Base-by-base conservation (phyloP, 1,140 invertebrate species). In the Oryctes rhinoceros region DNA sequence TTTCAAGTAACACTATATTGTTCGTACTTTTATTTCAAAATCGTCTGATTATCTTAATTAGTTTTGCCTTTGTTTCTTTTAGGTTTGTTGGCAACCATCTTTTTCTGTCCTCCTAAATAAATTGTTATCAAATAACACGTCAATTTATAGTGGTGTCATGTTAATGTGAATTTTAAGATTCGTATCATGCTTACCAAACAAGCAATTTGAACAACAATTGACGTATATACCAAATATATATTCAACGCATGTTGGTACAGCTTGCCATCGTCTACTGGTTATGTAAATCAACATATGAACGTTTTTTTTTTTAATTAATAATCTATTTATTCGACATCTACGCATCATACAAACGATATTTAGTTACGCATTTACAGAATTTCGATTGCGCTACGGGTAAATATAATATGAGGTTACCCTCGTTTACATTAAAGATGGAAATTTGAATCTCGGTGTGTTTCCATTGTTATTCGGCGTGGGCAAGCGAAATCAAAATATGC, bases 391-490 rank as follows among this genome's bases (percentile, higher is more conserved):
- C 13, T 59, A 59, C 18, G 53, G 20, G 53, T 59, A n/a, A 59
- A 59, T 59, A 59, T 59, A n/a, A 15, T 59, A 18, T 6, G 53
- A 59, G 15, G 53, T 59, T 59, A 59, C n/a, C 53, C 53, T 59
- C 53, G 53, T 18, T 59, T 59, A 59, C 53, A 59, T 59, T 59
- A 59, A 59, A 6, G 53, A 59, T 18, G 53, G 53, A 6, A n/a
- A 59, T 59, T 20, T 59, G 18, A 59, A 59, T 59, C 18, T n/a
- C 53, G 53, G 53, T 0, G 13, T 59, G n/a, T 18, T 59, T 59
- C 15, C 53, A 59, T 59, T 59, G 18, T 59, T 59, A 59, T 59
- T 59, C 53, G 53, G 18, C 53, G 53, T 59, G 53, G 53, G 53
- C 53, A 59, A 18, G 53, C 53, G 18, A 59, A 59, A n/a, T 59